Evolutionary conservation across 2,888 invertebrate genomes (phyloP), one percentile per base, ranked within the genome.

Genomic region (Eupeodes luniger): DNA sequence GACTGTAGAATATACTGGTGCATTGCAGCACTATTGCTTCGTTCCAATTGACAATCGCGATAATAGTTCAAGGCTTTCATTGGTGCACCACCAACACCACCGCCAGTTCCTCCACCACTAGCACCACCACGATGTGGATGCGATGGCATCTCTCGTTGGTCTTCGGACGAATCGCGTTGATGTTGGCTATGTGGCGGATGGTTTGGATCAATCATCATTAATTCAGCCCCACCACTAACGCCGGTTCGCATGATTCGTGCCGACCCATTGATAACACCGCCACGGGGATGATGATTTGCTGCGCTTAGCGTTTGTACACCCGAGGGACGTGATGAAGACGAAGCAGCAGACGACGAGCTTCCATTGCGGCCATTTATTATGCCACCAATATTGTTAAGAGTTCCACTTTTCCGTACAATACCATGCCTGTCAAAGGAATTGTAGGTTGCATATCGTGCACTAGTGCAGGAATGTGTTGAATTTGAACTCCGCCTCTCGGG

Each of bases 401-500:
- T 94, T 53, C 93, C 93, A 84, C 93, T 93, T 83, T 94, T 94
- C 1, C 93, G 91, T 7, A 93, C 91, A n/a, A 92, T 92, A 82
- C 90, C 92, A 61, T 91, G 90, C 14, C 92, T 90, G 61, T 93
- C 94, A 76, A 92, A 94, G 2, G 93, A 92, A 85, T 93, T 94
- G 80, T 92, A 93, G 10, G 91, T 91, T 66, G 91, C 90, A 89
- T 92, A 92, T 3, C 92, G 91, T 12, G 90, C 89, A 19, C 91
- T 91, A 34, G 92, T 91, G 64, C 91, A 92, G 14, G 94, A 93
- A 90, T 93, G 92, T 34, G 92, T 92, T 36, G 93, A 93, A 80
- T 93, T 93, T 4, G 93, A 93, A 76, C 93, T 93, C 4, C 93
- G 91, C 5, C 93, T 90, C 80, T 93, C 93, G 2, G 92, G 91